Conservation (phyloP, 1,140 invertebrate genomes). For the Paracyclopina nana region DNA sequence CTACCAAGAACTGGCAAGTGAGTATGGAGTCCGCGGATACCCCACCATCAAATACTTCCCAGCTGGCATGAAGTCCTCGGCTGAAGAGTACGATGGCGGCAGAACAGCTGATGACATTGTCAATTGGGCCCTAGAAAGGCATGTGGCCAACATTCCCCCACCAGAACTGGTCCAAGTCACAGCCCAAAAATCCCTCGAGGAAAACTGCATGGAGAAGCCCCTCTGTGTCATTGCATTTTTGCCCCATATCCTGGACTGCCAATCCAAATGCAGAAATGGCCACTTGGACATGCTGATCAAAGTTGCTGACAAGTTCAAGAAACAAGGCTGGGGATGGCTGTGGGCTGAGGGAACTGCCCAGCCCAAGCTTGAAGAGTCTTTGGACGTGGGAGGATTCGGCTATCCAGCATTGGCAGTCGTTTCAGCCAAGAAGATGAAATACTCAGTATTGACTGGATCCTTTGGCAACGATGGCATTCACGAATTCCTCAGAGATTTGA, state of each 20-base stretch:
- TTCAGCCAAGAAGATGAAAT: constrained; percentile 93
- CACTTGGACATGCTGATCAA: constrained; percentile 55
- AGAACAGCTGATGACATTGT: constrained; percentile 77
- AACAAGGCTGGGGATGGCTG: constrained; percentile 91
- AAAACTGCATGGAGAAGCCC: constrained; percentile 58
- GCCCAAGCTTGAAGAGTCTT: constrained; percentile 53
- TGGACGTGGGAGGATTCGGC: constrained; percentile 83
- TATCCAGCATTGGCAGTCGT: constrained; percentile 88
- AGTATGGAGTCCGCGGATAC: constrained; percentile 70
- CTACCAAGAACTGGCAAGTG: constrained; percentile 49
- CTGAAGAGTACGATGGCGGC: constrained; percentile 51
- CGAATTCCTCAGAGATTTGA: constrained; percentile 80
- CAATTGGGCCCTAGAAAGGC: constrained; percentile 63
- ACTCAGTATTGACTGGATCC: constrained; percentile 72
- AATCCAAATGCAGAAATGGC: constrained; percentile 72
- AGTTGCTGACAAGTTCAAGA: constrained; percentile 79
- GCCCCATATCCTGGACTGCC: constrained; percentile 93
- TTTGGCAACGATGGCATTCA: constrained; percentile 86
- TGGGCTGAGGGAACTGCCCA: constrained; percentile 84
- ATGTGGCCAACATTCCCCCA: constrained; percentile 60
- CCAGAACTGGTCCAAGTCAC: constrained; percentile 52
- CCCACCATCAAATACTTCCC: constrained; percentile 93
- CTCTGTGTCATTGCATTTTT: constrained; percentile 82
- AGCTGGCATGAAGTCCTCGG: constrained; percentile 44
- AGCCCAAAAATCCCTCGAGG: constrained; percentile 39